Evolutionary conservation across 1,140 invertebrate genomes (phyloP).

Genomic region (Halyomorpha halys): DNA sequence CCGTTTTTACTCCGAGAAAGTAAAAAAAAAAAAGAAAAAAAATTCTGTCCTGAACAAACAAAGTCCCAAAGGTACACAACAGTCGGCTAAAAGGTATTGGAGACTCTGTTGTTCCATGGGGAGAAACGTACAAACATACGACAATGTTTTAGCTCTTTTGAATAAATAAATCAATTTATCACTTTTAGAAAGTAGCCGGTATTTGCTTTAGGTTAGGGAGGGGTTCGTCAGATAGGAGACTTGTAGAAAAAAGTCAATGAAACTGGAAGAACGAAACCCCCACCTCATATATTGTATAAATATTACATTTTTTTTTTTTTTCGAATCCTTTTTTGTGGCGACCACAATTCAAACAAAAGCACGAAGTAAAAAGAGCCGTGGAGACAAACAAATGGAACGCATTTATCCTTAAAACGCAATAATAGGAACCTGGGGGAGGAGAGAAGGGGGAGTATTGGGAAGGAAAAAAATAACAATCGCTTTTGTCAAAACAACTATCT

Average conservation of each 20-base stretch:
- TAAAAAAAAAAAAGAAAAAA: background rate
- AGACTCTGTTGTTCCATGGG: slow-evolving; percentile 14
- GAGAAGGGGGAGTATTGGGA: background rate
- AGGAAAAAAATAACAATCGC: slow-evolving; percentile 11
- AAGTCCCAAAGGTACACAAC: background rate
- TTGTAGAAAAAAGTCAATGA: slow-evolving; percentile 5
- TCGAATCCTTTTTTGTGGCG: slow-evolving; percentile 10
- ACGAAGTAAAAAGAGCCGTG: background rate
- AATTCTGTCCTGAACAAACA: slow-evolving; percentile 9
- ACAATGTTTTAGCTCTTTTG: slow-evolving; percentile 25
- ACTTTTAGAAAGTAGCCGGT: slow-evolving; percentile 21
- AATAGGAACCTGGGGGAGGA: background rate
- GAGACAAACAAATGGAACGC: slow-evolving; percentile 19
- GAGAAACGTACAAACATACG: slow-evolving; percentile 17
- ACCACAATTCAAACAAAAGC: slow-evolving; percentile 11
- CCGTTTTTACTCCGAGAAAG: background rate
- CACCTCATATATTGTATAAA: slow-evolving; percentile 18
- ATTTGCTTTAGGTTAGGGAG: slow-evolving; percentile 10
- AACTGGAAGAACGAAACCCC: background rate
- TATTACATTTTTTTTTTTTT: slow-evolving; percentile 12
- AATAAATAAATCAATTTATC: slow-evolving; percentile 27
- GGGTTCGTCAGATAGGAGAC: slow-evolving; percentile 5
- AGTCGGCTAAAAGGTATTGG: slow-evolving; percentile 19
- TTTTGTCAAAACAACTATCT: slow-evolving; percentile 17
- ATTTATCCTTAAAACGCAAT: slow-evolving; percentile 23